Conservation (phyloP, 2,888 invertebrate species). For the Rhagium mordax region DNA sequence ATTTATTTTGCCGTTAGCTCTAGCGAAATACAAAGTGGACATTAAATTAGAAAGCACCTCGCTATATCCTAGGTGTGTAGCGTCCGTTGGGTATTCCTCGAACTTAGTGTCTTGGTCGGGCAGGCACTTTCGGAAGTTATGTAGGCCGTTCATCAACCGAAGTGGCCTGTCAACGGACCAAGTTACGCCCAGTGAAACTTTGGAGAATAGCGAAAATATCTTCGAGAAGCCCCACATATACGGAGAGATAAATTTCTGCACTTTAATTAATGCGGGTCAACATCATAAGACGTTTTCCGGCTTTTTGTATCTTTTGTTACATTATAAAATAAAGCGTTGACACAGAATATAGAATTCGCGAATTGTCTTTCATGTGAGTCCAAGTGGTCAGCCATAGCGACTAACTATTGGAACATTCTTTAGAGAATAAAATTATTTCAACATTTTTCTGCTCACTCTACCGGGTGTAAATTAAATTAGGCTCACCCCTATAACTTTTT, state of each 20-base stretch:
- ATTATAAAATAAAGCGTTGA: not conserved
- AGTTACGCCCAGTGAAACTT: constrained; percentile 46
- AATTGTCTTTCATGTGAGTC: too few species aligned
- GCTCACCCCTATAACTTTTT: too few species aligned
- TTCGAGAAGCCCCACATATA: constrained; percentile 22
- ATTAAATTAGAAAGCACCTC: constrained; percentile 26
- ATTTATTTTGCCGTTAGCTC: constrained; percentile 18
- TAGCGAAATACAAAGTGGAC: constrained; percentile 11
- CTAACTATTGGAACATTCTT: too few species aligned
- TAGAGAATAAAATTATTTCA: too few species aligned
- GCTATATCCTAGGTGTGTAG: constrained; percentile 22
- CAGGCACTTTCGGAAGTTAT: constrained; percentile 59
- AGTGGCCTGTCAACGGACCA: constrained; percentile 60
- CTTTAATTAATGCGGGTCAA: constrained; percentile 32
- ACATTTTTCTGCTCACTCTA: too few species aligned
- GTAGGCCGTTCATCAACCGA: constrained; percentile 61
- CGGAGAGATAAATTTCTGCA: constrained; percentile 27
- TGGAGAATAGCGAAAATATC: constrained; percentile 30
- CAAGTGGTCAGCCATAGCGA: too few species aligned
- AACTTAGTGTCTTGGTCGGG: constrained; percentile 38
- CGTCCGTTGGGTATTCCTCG: constrained; percentile 36
- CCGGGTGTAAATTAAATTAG: too few species aligned
- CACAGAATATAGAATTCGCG: not conserved
- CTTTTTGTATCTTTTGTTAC: constrained; percentile 19
- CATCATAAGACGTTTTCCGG: constrained; percentile 10